A percentile compares a stretch with the other conserved stretches of the same genome.
These are phyloP conservation scores for Melopsittacus undulatus DNA, from an alignment of 2,797 vertebrate species.

Conservation along the genomic window DNA sequence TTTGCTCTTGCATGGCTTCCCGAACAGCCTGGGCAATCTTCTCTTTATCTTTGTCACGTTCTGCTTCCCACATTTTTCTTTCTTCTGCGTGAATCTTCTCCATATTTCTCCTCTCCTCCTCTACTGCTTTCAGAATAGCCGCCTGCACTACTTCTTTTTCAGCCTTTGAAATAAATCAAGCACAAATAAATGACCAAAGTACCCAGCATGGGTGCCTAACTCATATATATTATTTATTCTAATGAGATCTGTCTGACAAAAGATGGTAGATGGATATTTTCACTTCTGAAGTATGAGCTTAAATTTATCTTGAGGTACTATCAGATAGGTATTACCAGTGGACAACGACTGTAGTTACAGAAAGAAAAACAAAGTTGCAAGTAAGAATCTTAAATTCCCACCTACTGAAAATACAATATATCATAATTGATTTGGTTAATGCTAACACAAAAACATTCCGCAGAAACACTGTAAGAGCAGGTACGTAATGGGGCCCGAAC, in stretches of 20 bases:
- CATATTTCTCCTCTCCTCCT: slow-evolving; percentile 76
- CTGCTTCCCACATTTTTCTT: slow-evolving; percentile 75
- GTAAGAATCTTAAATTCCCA: not conserved
- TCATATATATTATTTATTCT: not conserved
- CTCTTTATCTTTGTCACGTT: slow-evolving; percentile 68
- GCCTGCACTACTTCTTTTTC: slow-evolving; percentile 73
- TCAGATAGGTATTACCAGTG: not conserved
- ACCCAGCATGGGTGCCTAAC: not conserved
- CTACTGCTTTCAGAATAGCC: slow-evolving; percentile 75
- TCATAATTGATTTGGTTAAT: not conserved
- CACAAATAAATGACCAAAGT: not conserved
- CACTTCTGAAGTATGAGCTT: not conserved
- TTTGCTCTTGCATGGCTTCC: slow-evolving; percentile 73
- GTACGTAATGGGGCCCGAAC: no score
- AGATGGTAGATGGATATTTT: not conserved
- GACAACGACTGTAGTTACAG: not conserved
- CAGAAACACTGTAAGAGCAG: accelerated
- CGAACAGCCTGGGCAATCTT: slow-evolving; percentile 68
- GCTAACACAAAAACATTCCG: not conserved
- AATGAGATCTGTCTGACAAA: not conserved
- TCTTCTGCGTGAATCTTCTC: slow-evolving; percentile 75
- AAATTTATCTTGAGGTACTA: not conserved
- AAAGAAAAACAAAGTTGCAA: not conserved
- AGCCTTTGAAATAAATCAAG: slow-evolving; percentile 65
- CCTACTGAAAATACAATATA: not conserved